These are phyloP conservation scores for Eupithecia subfuscata DNA, from an alignment of 2,888 invertebrate species.

Conservation along the genomic window DNA sequence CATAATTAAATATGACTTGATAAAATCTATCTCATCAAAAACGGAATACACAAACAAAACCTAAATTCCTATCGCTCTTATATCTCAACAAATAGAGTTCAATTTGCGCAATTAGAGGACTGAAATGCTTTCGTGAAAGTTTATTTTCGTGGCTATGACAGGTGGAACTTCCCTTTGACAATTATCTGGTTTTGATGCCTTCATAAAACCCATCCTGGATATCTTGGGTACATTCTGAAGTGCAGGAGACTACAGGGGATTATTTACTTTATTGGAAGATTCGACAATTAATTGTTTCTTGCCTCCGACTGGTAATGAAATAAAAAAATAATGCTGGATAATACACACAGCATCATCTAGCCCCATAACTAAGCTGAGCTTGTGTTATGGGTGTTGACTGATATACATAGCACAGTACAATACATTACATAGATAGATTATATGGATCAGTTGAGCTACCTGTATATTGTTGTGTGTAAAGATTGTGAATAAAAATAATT, in stretches of 20 bases:
- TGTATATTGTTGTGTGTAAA: no score
- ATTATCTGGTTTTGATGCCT: constrained; percentile 70
- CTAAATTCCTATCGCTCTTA: constrained; percentile 18
- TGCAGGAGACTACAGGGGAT: background rate
- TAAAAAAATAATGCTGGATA: no score
- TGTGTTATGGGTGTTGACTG: no score
- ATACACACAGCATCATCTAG: no score
- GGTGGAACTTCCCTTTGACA: constrained; percentile 64
- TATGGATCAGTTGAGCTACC: no score
- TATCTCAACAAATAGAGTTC: constrained; percentile 37
- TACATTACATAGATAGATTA: no score
- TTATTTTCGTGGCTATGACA: constrained; percentile 59
- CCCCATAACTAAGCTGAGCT: no score
- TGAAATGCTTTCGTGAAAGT: constrained; percentile 23
- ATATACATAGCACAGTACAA: no score
- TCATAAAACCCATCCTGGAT: constrained; percentile 63
- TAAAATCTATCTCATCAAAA: constrained; percentile 45
- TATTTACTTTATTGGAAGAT: background rate
- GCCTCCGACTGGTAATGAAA: no score
- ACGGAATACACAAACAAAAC: background rate
- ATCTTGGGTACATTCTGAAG: constrained; percentile 45
- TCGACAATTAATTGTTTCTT: background rate
- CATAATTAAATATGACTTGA: constrained; percentile 54
- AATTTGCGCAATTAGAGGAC: constrained; percentile 38
- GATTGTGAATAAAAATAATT: no score